Percentiles rank a stretch among this genome's conserved stretches.
phyloP scores from a whole-genome alignment of 2,113 vertebrate species.

The Odontophorus gujanensis region DNA sequence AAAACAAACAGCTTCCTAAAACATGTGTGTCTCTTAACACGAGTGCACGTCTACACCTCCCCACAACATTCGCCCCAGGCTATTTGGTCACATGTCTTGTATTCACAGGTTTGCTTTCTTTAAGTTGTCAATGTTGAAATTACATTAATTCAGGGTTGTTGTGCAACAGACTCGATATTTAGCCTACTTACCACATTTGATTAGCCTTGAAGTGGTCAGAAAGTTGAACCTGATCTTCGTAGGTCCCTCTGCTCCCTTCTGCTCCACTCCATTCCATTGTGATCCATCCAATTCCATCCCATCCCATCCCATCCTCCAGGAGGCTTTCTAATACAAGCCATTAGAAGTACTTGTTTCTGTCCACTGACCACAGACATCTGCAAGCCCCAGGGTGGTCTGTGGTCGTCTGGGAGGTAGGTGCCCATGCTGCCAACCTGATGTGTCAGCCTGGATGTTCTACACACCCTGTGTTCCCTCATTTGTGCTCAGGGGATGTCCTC shows the following conservation, averaged over 20 bases:
- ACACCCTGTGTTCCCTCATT: not conserved
- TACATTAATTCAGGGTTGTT: not conserved
- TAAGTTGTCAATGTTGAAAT: not conserved
- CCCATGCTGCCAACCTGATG: not conserved
- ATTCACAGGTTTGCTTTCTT: not conserved
- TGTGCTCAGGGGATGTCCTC: not conserved
- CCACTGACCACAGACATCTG: not conserved
- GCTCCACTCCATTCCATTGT: not conserved
- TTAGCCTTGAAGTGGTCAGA: not conserved
- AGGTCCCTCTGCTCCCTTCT: not conserved
- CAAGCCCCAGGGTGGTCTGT: not conserved
- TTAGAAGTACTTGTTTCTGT: not conserved
- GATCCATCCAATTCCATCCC: not conserved
- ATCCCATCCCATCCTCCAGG: not conserved
- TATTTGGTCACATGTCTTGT: not conserved
- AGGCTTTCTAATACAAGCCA: not conserved
- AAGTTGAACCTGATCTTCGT: not conserved
- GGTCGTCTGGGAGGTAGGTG: not conserved
- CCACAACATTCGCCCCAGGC: not conserved
- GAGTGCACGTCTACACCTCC: not conserved
- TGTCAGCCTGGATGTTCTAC: not conserved
- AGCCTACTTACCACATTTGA: not conserved
- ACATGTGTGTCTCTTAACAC: not conserved
- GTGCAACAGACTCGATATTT: rapidly evolving
- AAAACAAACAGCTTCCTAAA: not conserved